Conservation (phyloP, 92 coral and sea anemone genomes). For the Montipora capitata region DNA sequence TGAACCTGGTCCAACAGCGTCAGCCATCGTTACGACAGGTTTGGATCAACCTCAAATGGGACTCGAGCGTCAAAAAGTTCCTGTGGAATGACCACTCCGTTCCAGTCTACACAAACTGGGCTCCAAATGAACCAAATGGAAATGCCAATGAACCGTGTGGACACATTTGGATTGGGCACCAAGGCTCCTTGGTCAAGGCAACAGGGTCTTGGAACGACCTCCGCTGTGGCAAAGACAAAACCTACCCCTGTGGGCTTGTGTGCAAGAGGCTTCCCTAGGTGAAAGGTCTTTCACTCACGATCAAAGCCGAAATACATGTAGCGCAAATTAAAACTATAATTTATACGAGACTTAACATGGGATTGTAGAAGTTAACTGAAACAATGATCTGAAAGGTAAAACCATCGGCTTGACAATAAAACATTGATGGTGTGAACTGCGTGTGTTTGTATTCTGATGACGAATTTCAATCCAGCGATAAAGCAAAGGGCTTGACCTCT, state of each 20-base stretch:
- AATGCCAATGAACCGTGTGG: neutral
- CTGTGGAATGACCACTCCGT: neutral
- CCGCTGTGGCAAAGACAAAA: neutral
- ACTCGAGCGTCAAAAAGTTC: neutral
- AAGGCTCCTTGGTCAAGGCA: neutral
- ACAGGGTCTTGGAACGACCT: conserved; percentile 6
- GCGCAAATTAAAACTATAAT: neutral
- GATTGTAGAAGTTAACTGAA: no score
- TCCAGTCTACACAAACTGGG: conserved; percentile 16
- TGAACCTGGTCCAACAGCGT: neutral
- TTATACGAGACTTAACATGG: neutral
- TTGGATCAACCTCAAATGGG: conserved; percentile 6
- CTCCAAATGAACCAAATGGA: conserved; percentile 14
- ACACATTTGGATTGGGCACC: neutral
- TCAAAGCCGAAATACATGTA: conserved; percentile 11
- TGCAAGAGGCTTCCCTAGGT: conserved; percentile 8
- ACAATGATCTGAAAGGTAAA: no score
- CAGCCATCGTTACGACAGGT: neutral
- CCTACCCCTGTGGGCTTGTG: neutral
- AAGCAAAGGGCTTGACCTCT: no score
- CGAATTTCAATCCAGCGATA: no score
- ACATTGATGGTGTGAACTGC: no score
- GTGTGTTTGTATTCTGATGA: no score
- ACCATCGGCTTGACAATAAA: no score
- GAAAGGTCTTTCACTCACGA: neutral